Evolutionary conservation across 2,888 invertebrate genomes (phyloP), one percentile per base, ranked within the genome.

Genomic region (Polietes domitor): DNA sequence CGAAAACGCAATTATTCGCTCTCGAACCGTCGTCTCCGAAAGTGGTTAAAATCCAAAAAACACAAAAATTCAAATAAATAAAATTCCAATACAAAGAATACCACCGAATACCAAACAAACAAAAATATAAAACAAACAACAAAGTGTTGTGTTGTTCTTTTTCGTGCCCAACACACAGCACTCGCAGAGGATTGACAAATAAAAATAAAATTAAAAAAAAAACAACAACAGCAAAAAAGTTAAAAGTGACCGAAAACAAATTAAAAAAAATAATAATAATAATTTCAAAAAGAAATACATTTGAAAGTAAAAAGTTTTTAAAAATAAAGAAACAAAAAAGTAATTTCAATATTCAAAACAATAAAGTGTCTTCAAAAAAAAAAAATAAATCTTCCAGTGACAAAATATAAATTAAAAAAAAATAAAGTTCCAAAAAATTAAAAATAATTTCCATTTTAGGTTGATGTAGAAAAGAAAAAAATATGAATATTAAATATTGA

Each of bases 1-100:
- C 76, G 75, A 79, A 84, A 76, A 72, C 78, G 73, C 81, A 81
- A 81, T 84, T 84, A 84, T 84, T 84, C 84, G 84, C 84, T 81
- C 81, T 70, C 76, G 78, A 81, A 65, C 83, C 41, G 84, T 76
- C 81, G 84, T 79, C 84, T 84, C 84, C 68, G 81, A 79, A 84
- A 81, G 84, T 77, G 84, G 84, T 84, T 72, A 58, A 55, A 55
- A 53, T 5, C 37, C 37, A 55, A 71, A 73, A 58, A 26, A 58
- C 21, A 21, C 2, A 68, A 47, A 37, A 15, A 32, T 26, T 28
- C 9, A 72, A 55, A 55, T 12, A 32, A 75, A 26, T 61, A n/a
- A 73, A 68, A 73, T 68, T 71, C 47, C 47, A 37, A 72, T 72
- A 1, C 63, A 77, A 41, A 73, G 37, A 77, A 37, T 37, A 37